Percentiles rank a stretch among this genome's conserved stretches.
phyloP scores from a whole-genome alignment of 2,113 vertebrate genomes.

The Chrysemys picta region DNA sequence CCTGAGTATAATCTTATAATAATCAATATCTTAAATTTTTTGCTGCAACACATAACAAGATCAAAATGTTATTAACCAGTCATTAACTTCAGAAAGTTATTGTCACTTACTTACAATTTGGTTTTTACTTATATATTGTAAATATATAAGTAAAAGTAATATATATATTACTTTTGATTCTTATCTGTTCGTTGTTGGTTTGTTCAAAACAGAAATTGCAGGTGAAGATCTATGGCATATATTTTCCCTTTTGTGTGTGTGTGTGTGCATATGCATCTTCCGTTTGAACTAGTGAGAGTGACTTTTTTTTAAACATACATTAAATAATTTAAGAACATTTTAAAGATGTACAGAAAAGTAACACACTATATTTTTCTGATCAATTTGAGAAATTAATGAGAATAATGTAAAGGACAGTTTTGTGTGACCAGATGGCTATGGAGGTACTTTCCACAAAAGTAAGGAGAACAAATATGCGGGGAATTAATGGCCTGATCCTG shows the following conservation, averaged over 20 bases:
- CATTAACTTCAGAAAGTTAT: neutral
- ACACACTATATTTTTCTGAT: slow-evolving; percentile 72
- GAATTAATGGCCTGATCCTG: slow-evolving; percentile 46
- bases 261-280: slow-evolving; percentile 19
- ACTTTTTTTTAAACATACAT: slow-evolving; percentile 41
- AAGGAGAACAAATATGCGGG: slow-evolving; percentile 17
- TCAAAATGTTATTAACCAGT: neutral
- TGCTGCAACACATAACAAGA: neutral
- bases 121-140: slow-evolving; percentile 18
- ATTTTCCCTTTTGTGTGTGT: slow-evolving; percentile 19
- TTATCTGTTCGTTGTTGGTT: neutral
- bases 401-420: slow-evolving; percentile 60
- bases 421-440: slow-evolving; percentile 18
- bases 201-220: slow-evolving; percentile 27
- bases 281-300: slow-evolving; percentile 38
- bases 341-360: slow-evolving; percentile 67
- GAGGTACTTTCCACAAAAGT: slow-evolving; percentile 55
- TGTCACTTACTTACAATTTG: neutral
- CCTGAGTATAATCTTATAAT: neutral
- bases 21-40: slow-evolving; percentile 6
- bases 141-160: too few species aligned
- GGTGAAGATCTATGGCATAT: slow-evolving; percentile 33
- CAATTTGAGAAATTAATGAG: slow-evolving; percentile 62
- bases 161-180: slow-evolving; percentile 1
- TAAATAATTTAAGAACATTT: slow-evolving; percentile 64